phyloP scores from a whole-genome alignment of 2,797 vertebrate species.

The Chelmon rostratus region DNA sequence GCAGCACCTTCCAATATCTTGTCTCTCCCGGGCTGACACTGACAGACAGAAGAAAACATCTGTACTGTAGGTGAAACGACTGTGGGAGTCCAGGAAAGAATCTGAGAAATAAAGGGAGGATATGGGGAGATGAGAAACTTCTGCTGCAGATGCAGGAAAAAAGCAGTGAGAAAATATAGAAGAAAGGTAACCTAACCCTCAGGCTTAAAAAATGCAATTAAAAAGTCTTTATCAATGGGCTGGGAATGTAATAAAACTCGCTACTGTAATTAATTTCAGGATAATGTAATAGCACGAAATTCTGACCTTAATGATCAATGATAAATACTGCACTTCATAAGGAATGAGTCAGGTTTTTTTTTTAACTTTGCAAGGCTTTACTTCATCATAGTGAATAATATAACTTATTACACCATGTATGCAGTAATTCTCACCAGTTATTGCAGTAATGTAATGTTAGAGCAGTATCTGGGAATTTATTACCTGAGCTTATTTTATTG shows the following conservation, averaged over 20 bases:
- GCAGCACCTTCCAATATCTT: constrained; percentile 76
- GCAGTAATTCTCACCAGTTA: background rate
- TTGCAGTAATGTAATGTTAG: background rate
- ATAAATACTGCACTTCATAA: background rate
- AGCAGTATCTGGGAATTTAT: background rate
- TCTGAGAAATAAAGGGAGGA: constrained; percentile 60
- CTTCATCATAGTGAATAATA: background rate
- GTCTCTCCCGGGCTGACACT: constrained; percentile 56
- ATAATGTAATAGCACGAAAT: background rate
- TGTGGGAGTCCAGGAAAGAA: constrained; percentile 72
- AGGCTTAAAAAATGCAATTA: constrained; percentile 9
- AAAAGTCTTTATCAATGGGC: constrained; percentile 22
- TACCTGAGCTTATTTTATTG: background rate
- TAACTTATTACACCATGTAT: background rate
- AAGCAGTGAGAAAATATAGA: constrained; percentile 17
- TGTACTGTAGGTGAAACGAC: constrained; percentile 68
- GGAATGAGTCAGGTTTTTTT: background rate
- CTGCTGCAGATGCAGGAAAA: constrained; percentile 39
- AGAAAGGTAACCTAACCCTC: background rate
- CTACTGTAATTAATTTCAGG: constrained; percentile 17
- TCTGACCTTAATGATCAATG: background rate
- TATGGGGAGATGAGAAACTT: constrained; percentile 51
- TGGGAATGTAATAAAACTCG: constrained; percentile 6
- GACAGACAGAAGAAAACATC: constrained; percentile 69
- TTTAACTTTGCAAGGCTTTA: too few relatives aligned